Base-by-base conservation (phyloP, 2,888 invertebrate genomes). In the Hyalella azteca region DNA sequence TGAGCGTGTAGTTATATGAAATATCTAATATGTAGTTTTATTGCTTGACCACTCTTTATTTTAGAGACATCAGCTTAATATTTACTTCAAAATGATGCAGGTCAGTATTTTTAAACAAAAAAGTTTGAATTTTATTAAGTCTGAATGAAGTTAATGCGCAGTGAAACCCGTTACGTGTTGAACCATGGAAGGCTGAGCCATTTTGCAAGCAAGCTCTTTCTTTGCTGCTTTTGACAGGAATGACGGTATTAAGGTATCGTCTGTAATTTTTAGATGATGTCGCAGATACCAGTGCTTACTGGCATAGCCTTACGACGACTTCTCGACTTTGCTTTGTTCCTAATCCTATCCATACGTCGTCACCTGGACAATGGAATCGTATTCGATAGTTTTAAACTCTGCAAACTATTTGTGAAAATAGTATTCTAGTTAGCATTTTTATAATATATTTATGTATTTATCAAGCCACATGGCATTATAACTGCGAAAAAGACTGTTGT, bases 111-210 rank as follows among this genome's bases (percentile, higher is more conserved):
- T 19, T 7, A 32, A 5, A 66, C 39, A 66, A 36, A 2, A 66
- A 9, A 29, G 22, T 13, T 4, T 7, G 13, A 29, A 26, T 22
- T 29, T 66, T 36, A 36, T 9, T 36, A 0, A n/a, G 3, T 19
- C 19, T 32, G 19, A n/a, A 13, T 36, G 66, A 32, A 19, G 22
- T 32, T 66, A 66, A 22, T 66, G 22, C 66, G 19, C 39, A 15
- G 36, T 66, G 36, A 66, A 66, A 36, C 32, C 19, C 11, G 66
- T 66, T 66, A 66, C 66, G 66, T 66, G 66, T 66, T 66, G 36
- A 36, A 66, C 66, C 66, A 66, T 66, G 66, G 66, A 66, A 66
- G 66, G 66, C 66, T 36, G 66, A 29, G 66, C 66, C 66, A 66
- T 66, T 66, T 66, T 66, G 66, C 54, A 26, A 22, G 54, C 11